Evolutionary conservation across 2,113 vertebrate species (phyloP).

Genomic region (Pedetes capensis): DNA sequence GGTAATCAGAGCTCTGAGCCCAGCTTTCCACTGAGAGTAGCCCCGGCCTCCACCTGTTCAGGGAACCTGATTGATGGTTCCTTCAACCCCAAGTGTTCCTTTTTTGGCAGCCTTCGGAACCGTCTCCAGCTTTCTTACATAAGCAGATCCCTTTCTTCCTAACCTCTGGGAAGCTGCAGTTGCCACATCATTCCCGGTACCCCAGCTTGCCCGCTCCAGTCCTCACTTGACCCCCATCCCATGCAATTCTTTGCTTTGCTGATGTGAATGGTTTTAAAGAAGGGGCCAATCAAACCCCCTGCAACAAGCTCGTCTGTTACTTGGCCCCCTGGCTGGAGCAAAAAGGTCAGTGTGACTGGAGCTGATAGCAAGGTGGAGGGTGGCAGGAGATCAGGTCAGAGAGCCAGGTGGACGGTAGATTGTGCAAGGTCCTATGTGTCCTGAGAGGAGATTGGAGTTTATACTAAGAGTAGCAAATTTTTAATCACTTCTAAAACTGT

Average conservation of each 20-base stretch:
- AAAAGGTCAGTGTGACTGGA: not conserved
- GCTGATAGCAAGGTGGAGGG: not conserved
- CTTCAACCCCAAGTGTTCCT: conserved; percentile 30
- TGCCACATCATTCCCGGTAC: not conserved
- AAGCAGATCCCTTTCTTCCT: conserved; percentile 47
- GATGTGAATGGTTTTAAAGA: not conserved
- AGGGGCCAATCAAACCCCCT: not conserved
- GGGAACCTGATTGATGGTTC: conserved; percentile 65
- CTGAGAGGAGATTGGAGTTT: not conserved
- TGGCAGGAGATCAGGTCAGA: not conserved
- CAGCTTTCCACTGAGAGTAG: conserved; percentile 17
- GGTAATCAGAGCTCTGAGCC: conserved; percentile 65
- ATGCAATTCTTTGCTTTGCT: not conserved
- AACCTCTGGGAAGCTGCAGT: not conserved
- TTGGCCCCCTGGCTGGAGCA: not conserved
- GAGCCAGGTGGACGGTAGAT: not conserved
- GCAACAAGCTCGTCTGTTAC: not conserved
- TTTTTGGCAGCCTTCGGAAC: conserved; percentile 56
- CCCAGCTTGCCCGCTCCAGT: not conserved
- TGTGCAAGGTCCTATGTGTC: not conserved
- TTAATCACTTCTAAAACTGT: not conserved
- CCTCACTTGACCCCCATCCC: not conserved
- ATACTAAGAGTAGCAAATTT: not conserved
- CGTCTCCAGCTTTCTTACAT: conserved; percentile 59
- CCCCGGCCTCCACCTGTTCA: conserved; percentile 68